Conservation (phyloP, 2,888 invertebrate species). For the Coleophora flavipennella region DNA sequence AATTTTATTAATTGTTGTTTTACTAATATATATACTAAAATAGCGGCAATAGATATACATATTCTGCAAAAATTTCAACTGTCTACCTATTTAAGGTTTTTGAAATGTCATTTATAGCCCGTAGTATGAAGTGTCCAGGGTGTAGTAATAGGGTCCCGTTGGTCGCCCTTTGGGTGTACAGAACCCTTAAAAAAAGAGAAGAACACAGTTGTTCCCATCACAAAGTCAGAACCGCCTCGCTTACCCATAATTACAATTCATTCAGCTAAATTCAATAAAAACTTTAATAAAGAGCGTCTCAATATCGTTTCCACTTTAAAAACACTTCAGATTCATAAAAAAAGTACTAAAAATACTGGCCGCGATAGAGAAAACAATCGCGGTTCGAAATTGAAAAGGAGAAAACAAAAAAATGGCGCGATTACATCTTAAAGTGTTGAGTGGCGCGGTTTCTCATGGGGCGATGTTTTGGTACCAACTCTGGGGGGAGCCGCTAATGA, state of each 20-base stretch:
- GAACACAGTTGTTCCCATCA: slow-evolving; percentile 2
- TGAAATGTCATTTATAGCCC: too few relatives aligned
- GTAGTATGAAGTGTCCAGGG: too few relatives aligned
- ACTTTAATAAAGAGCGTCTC: slow-evolving; percentile 41
- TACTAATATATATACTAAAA: too few relatives aligned
- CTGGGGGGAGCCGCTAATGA: slow-evolving; percentile 54
- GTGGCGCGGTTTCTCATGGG: slow-evolving; percentile 66
- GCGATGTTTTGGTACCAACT: slow-evolving; percentile 63
- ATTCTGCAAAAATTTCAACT: too few relatives aligned
- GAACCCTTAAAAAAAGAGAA: too few relatives aligned
- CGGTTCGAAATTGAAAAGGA: slow-evolving; percentile 36
- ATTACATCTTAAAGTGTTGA: slow-evolving; percentile 63
- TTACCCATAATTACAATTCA: slow-evolving; percentile 33
- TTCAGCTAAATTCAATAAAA: slow-evolving; percentile 24
- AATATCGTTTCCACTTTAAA: slow-evolving; percentile 53
- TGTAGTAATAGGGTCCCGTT: too few relatives aligned
- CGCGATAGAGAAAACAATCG: slow-evolving; percentile 52
- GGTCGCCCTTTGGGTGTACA: too few relatives aligned
- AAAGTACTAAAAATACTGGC: slow-evolving; percentile 44
- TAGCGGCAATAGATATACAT: too few relatives aligned
- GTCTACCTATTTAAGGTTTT: too few relatives aligned
- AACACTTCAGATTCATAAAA: slow-evolving; percentile 40
- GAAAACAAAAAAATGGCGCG: slow-evolving; percentile 66
- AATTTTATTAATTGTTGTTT: too few relatives aligned
- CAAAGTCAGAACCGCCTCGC: slow-evolving; percentile 9